A percentile compares a stretch with the other conserved stretches of the same genome.
phyloP scores from a whole-genome alignment of 2,888 invertebrate species.

The Drosophila barbarae region DNA sequence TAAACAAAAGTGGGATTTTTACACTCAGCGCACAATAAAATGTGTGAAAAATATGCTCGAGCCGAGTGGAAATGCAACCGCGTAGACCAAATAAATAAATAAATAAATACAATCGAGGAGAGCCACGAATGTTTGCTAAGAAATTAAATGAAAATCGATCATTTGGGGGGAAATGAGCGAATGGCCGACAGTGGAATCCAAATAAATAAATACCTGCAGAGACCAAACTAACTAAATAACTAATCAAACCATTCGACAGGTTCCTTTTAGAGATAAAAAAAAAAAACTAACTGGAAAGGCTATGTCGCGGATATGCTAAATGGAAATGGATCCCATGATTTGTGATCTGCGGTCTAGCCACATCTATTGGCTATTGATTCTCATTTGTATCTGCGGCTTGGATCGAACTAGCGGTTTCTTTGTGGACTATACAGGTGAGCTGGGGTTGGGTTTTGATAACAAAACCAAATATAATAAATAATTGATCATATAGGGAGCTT shows the following conservation, averaged over 20 bases:
- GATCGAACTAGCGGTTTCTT: slow-evolving; percentile 46
- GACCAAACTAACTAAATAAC: slow-evolving; percentile 31
- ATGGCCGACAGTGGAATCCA: slow-evolving; percentile 24
- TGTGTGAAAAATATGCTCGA: slow-evolving; percentile 66
- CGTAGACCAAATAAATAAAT: slow-evolving; percentile 61
- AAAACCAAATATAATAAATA: background rate
- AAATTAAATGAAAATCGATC: slow-evolving; percentile 66
- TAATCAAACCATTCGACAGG: slow-evolving; percentile 26
- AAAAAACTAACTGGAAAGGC: slow-evolving; percentile 8
- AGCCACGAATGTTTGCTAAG: slow-evolving; percentile 47
- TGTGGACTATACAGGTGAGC: slow-evolving; percentile 68
- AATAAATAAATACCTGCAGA: slow-evolving; percentile 37
- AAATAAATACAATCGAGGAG: slow-evolving; percentile 32
- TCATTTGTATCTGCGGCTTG: slow-evolving; percentile 38
- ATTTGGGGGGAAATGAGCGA: slow-evolving; percentile 37
- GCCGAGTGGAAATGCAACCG: slow-evolving; percentile 58
- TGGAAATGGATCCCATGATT: slow-evolving; percentile 25
- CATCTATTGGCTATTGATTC: slow-evolving; percentile 29
- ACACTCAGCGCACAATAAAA: slow-evolving; percentile 66
- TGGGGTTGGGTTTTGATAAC: background rate
- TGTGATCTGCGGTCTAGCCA: slow-evolving; percentile 38
- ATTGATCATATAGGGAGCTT: too few species aligned
- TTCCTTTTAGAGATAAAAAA: slow-evolving; percentile 11
- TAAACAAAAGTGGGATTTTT: slow-evolving; percentile 69
- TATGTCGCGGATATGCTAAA: slow-evolving; percentile 27